These are phyloP conservation scores for Drosophila neutralis DNA, from an alignment of 2,888 invertebrate genomes.

Conservation along the genomic window DNA sequence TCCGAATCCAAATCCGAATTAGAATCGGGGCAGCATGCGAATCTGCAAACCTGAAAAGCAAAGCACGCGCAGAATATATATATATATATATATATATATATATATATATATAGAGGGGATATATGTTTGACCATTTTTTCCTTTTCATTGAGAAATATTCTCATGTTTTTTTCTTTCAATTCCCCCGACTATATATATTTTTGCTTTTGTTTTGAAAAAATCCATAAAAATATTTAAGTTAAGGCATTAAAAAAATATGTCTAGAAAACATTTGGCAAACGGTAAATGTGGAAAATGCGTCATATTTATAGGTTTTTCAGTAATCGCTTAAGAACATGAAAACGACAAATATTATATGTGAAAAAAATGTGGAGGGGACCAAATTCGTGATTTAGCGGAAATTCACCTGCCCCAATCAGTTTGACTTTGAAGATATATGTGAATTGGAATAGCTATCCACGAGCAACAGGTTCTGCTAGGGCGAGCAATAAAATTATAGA, in stretches of 20 bases:
- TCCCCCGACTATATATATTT: conserved; percentile 7
- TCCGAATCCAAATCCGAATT: conserved; percentile 26
- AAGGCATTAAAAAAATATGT: conserved; percentile 15
- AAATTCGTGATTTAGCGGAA: conserved; percentile 13
- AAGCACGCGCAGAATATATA: conserved; percentile 9
- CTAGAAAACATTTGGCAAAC: conserved; percentile 32
- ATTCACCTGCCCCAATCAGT: conserved; percentile 54
- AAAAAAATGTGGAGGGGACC: conserved; percentile 6
- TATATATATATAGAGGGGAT: not conserved
- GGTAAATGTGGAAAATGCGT: conserved; percentile 26
- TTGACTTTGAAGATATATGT: not conserved
- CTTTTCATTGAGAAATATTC: conserved; percentile 72
- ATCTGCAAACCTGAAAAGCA: not conserved
- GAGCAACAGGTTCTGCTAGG: conserved; percentile 11
- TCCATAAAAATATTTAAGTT: conserved; percentile 52
- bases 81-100: not conserved
- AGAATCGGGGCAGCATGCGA: conserved; percentile 19
- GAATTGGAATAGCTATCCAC: not conserved
- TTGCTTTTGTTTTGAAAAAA: conserved; percentile 55
- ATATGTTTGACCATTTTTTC: conserved; percentile 22
- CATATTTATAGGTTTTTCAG: conserved; percentile 36
- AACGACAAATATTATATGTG: conserved; percentile 19
- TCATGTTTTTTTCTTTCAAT: conserved; percentile 13
- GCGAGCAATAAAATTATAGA: not conserved
- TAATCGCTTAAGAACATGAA: conserved; percentile 46